Base-by-base conservation (phyloP, 2,888 invertebrate species). In the Drosophila buzzatii region DNA sequence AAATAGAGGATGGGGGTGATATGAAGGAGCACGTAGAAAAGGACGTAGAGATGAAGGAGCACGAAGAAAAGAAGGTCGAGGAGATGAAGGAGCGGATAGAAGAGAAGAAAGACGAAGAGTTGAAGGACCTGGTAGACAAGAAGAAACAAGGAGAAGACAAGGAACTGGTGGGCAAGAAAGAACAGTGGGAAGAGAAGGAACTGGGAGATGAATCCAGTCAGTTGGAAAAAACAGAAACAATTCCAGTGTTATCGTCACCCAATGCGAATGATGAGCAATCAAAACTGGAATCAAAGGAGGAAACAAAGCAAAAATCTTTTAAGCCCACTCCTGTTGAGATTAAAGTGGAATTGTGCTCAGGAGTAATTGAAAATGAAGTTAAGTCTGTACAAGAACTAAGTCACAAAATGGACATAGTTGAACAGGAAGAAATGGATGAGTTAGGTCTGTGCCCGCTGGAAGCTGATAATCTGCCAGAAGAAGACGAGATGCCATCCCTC, bases 401-500 rank as follows among this genome's bases (percentile, higher is more conserved):
- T 3, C 16, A 16, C 7, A 14, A 10, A 7, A 20, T 51, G 52
- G 14, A 5, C 8, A 52, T 51, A 3, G 20, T 58, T 1, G 8
- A 27, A n/a, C 35, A 45, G 2, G 57, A 64, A 0, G 79, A 80
- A 44, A 73, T 89, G 20, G 73, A 79, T 10, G 90, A 90, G 16
- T 64, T 90, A 5, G 91, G 91, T 2, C 20, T 91, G 5, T 70
- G 74, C 47, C 89, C 79, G 12, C 51, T 90, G 1, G 68, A 57
- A 1, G 51, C 62, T 2, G 55, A 65, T 3, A 76, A 77, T 3
- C 64, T 49, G 1, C 20, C 41, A 2, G 31, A 33, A 2, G 73
- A 61, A 7, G 49, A 60, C 9, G 89, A 89, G 49, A 91, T 91
- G 91, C 85, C 88, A 8, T 76, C 90, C 2, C 62, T 92, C 0